Base-by-base conservation (phyloP, 2,113 vertebrate species). In the Cinclus cinclus region DNA sequence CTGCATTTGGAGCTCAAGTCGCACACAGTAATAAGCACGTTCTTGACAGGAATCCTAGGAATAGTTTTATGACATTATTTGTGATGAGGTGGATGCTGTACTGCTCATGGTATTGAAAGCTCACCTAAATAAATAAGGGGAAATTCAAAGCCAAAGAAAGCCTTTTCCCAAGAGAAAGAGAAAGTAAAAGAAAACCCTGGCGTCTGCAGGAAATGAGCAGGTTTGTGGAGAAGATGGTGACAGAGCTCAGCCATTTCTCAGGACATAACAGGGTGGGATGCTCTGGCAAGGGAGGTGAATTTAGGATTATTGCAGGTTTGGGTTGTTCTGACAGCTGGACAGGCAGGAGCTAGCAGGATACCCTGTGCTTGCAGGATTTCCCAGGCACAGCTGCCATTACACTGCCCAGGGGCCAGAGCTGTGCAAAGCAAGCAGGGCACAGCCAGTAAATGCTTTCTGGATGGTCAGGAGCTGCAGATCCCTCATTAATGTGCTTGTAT, bases 11-110 rank as follows among this genome's bases (percentile, higher is more conserved):
- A 92, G 47, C 67, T 80, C 60, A 50, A 82, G 82, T 60, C 2
- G 0, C 9, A 1, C 7, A 0, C 6, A 1, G 73, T 14, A 92
- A 84, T 24, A 87, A 89, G 46, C 69, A 44, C 2, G 0, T 50
- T 82, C 79, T 69, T 73, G 85, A 82, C 58, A 69, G 68, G 69
- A 81, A 93, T 93, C 71, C 78, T 55, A 62, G 52, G 41, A 63
- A 52, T 23, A 39, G 64, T 60, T 95, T 88, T 41, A 90, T 5
- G 2, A 47, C 56, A 37, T 84, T 91, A 49, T 81, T 93, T 91
- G 63, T 42, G 16, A 28, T 27, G 39, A 84, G 56, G 33, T 33
- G 55, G 78, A 37, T 49, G 59, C 37, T 73, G 67, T 35, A 56
- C 39, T 4, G 0, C 59, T 82, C 6, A 0, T 39, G 55, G 83